Conservation (phyloP, 2,797 vertebrate genomes). For the Hydrolagus colliei region DNA sequence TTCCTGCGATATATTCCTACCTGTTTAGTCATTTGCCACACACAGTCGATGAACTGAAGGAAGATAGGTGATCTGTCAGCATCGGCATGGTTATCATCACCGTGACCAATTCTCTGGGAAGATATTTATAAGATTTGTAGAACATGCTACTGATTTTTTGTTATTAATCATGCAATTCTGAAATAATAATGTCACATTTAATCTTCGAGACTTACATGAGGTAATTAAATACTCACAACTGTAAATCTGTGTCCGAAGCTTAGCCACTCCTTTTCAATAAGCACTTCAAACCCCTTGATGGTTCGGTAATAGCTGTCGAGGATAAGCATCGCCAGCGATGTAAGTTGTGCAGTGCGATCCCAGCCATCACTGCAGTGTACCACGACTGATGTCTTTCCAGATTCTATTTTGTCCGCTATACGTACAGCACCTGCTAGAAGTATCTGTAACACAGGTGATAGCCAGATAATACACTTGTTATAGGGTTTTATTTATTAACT, state of each 20-base stretch:
- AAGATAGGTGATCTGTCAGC: conserved; percentile 93
- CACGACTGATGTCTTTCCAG: conserved; percentile 82
- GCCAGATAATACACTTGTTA: background rate
- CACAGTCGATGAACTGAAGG: conserved; percentile 92
- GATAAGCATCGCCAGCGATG: conserved; percentile 88
- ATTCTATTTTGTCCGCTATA: conserved; percentile 83
- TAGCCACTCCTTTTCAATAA: conserved; percentile 92
- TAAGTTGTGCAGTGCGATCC: conserved; percentile 87
- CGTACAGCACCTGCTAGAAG: conserved; percentile 78
- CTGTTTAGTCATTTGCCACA: conserved; percentile 95
- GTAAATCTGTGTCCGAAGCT: conserved; percentile 88
- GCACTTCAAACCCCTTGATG: conserved; percentile 73
- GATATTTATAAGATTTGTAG: background rate
- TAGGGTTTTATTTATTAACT: background rate
- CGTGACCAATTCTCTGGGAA: conserved; percentile 78
- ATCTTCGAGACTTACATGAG: background rate
- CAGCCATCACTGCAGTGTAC: conserved; percentile 90
- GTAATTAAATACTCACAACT: conserved; percentile 60
- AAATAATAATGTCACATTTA: background rate
- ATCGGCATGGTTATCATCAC: conserved; percentile 80
- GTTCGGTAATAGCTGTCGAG: conserved; percentile 85
- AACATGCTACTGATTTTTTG: background rate
- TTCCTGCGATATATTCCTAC: conserved; percentile 46
- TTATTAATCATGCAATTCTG: background rate
- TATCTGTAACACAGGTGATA: conserved; percentile 55